Evolutionary conservation across 2,797 vertebrate species (phyloP).

Genomic region (Manis crassicaudata): DNA sequence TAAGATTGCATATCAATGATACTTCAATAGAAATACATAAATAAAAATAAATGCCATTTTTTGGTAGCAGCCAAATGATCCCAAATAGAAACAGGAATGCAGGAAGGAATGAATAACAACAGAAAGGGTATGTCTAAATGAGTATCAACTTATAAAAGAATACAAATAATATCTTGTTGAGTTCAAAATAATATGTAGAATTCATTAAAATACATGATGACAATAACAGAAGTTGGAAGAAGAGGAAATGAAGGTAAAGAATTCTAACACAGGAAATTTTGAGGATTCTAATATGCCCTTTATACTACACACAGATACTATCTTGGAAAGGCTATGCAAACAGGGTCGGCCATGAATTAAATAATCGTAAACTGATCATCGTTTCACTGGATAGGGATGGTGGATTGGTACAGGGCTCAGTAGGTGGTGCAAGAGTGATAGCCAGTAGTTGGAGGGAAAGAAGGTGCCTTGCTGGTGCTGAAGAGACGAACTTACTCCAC

Average conservation of each 20-base stretch:
- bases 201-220: background rate
- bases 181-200: background rate
- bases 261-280: background rate
- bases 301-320: background rate
- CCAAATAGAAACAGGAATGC: background rate
- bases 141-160: background rate
- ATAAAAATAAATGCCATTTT: background rate
- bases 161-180: background rate
- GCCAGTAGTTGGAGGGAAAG: background rate
- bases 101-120: background rate
- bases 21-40: too few relatives aligned
- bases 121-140: background rate
- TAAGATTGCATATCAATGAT: too few relatives aligned
- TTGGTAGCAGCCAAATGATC: background rate
- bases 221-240: background rate
- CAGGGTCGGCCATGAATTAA: background rate
- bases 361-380: background rate
- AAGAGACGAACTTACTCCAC: background rate
- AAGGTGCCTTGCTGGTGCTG: background rate
- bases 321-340: constrained; percentile 9
- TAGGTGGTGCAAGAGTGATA: background rate
- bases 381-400: background rate
- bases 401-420: background rate
- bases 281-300: background rate
- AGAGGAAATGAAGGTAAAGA: background rate